Base-by-base conservation (phyloP, 2,888 invertebrate genomes). In the Andrena hattorfiana region DNA sequence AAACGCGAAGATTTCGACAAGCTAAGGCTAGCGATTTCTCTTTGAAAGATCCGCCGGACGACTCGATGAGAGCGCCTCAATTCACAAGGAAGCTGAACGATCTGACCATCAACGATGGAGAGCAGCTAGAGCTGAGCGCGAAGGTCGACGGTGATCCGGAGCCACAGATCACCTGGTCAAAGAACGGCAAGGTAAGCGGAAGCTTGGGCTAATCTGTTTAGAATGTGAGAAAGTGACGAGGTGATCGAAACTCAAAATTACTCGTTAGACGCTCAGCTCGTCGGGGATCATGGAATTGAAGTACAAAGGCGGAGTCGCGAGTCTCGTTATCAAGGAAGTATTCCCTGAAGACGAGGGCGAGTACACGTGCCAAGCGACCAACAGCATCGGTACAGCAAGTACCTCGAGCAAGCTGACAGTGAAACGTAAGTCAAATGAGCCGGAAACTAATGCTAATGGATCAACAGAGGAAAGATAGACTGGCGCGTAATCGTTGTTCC, bases 261-360 rank as follows among this genome's bases (percentile, higher is more conserved):
- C 56, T 5, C 5, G 0, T 35, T 28, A 96, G 95, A 90, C 94
- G 42, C 92, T 97, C 69, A 96, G 96, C 81, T 97, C 97, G 16
- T 97, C 96, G 0, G 97, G 98, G 95, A 97, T 98, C 49, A 96
- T 99, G 91, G 98, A 98, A 93, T 95, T 99, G 78, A 98, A 98
- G 94, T 99, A 99, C 94, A 98, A 98, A 94, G 97, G 97, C 93
- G 97, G 98, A 69, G 96, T 97, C 13, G 99, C 99, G 0, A 97
- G 97, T 28, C 95, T 99, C 64, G 96, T 97, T 71, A 99, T 99
- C 91, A 97, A 97, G 91, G 99, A 99, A 95, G 97, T 98, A 64
- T 99, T 98, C 95, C 99, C 99, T 0, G 99, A 99, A 94, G 99
- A 99, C 93, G 99, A 98, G 94, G 98, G 97, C 28, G 96, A 97